A percentile compares a stretch with the other conserved stretches of the same genome.
Evolutionary conservation across 2,113 vertebrate species (phyloP).

Genomic region (Chaetodon trifascialis): DNA sequence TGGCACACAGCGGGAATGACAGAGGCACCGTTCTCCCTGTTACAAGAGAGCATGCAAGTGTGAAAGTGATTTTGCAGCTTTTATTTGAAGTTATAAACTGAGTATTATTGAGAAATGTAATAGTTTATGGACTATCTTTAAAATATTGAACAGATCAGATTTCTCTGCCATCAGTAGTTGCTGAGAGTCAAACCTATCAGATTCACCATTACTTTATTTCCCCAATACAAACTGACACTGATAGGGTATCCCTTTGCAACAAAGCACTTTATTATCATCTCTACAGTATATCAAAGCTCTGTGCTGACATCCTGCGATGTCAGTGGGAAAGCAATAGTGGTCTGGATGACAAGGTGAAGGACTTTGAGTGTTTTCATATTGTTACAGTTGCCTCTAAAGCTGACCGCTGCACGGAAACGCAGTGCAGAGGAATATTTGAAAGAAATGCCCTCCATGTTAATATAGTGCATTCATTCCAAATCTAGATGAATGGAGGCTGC

Average conservation of each 20-base stretch:
- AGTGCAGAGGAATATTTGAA: constrained; percentile 20
- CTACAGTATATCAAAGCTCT: constrained; percentile 46
- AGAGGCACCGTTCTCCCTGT: too few species aligned
- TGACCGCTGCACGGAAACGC: constrained; percentile 23
- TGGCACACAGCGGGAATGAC: too few species aligned
- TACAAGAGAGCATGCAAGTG: too few species aligned
- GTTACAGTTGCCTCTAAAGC: constrained; percentile 36
- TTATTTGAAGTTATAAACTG: neutral
- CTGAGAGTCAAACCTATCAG: constrained; percentile 18
- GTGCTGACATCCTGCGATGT: constrained; percentile 21
- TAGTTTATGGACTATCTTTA: constrained; percentile 7
- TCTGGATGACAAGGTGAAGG: constrained; percentile 42
- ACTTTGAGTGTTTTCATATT: constrained; percentile 51
- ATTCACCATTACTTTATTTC: constrained; percentile 9
- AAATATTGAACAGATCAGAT: constrained; percentile 32
- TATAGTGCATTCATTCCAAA: constrained; percentile 26
- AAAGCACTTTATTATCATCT: constrained; percentile 34
- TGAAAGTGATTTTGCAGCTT: neutral
- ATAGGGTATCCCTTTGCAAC: constrained; percentile 31
- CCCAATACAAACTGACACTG: constrained; percentile 11
- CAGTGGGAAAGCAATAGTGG: constrained; percentile 22
- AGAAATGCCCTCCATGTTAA: constrained; percentile 32
- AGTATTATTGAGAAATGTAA: constrained; percentile 7
- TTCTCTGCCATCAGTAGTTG: constrained; percentile 18
- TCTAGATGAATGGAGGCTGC: constrained; percentile 21